phyloP scores from a whole-genome alignment of 2,113 vertebrate genomes.

The Odocoileus hemionus region DNA sequence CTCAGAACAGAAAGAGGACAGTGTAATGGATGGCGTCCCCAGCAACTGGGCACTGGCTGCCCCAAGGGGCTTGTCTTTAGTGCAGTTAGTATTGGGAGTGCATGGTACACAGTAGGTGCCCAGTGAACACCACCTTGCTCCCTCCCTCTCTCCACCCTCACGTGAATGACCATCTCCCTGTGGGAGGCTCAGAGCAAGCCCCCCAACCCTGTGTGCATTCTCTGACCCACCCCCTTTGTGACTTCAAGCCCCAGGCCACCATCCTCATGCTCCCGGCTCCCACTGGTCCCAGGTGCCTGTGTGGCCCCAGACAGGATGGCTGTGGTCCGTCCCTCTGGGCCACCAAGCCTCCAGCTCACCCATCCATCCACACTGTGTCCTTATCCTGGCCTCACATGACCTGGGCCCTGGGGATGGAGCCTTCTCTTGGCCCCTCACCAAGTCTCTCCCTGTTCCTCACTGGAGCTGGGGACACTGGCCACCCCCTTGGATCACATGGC shows the following conservation, averaged over 20 bases:
- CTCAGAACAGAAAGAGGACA: background rate
- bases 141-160: background rate
- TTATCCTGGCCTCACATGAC: background rate
- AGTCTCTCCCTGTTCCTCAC: background rate
- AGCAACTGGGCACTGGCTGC: background rate
- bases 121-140: background rate
- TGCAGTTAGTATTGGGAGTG: background rate
- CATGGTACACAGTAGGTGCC: background rate
- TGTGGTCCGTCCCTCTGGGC: background rate
- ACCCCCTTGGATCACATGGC: background rate
- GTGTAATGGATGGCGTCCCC: background rate
- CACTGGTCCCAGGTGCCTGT: background rate
- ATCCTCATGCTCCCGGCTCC: background rate
- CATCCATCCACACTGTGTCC: background rate
- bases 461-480: background rate
- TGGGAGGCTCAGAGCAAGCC: too few species aligned
- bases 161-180: background rate
- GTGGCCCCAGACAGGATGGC: background rate
- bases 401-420: background rate
- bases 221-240: background rate
- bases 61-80: background rate
- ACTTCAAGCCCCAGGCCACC: background rate
- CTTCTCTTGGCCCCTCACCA: background rate
- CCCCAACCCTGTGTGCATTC: background rate
- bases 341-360: background rate